phyloP scores from a whole-genome alignment of 23 tunicate species.

The Ciona savignyi region DNA sequence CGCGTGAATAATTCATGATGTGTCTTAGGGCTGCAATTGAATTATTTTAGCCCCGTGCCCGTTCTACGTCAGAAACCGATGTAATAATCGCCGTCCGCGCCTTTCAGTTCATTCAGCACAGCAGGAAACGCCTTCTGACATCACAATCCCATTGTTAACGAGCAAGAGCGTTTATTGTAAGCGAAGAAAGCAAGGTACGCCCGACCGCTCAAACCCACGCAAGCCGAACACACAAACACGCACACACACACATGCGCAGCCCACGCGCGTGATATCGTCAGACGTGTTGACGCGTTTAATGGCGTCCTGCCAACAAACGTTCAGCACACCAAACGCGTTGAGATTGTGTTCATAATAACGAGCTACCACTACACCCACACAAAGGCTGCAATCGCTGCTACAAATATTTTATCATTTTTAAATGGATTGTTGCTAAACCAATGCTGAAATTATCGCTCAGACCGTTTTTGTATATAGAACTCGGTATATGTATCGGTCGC shows the following conservation, averaged over 20 bases:
- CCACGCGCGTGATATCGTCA: no score
- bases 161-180: not conserved
- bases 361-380: no score
- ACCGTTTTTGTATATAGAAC: no score
- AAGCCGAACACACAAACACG: no score
- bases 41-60: not conserved
- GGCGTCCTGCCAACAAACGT: not conserved
- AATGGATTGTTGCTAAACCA: no score
- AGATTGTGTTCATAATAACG: no score
- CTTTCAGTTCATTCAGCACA: not conserved
- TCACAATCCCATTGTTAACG: not conserved
- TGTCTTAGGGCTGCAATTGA: not conserved
- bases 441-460: no score
- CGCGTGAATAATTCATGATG: not conserved
- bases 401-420: no score
- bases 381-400: no score
- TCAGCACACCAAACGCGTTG: not conserved
- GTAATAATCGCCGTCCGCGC: not conserved
- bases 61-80: not conserved
- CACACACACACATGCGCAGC: not conserved
- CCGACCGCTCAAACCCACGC: no score
- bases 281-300: not conserved
- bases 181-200: not conserved
- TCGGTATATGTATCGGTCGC: no score
- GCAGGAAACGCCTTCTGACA: constrained; percentile 1